Evolutionary conservation across 2,888 invertebrate genomes (phyloP), one percentile per base, ranked within the genome.

Genomic region (Chymomyza procnemis): DNA sequence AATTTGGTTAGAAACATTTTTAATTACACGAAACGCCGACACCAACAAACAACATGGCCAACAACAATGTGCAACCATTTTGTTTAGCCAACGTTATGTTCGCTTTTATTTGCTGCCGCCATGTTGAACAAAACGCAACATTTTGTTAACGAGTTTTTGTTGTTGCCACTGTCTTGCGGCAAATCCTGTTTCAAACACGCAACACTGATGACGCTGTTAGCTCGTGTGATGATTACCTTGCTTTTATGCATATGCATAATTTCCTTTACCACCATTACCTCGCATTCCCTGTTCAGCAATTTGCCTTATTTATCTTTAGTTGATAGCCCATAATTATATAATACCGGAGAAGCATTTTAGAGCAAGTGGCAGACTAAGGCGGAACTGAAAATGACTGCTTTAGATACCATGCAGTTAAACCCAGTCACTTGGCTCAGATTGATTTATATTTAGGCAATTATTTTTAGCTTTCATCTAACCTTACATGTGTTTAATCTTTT

Each of bases 51-150:
- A 34, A 12, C 9, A 41, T 41, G 57, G 56, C 26, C 26, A 60
- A 56, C 59, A 59, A 72, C 73, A 75, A 76, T 74, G 71, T 81
- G 69, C 66, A 62, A 60, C 41, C 58, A 71, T 69, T 71, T 62
- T 66, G 55, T 69, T 63, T 67, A 62, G 16, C 21, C 62, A 56
- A 46, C 57, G 22, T 64, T 61, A 14, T 55, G 8, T 63, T 46
- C 18, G 64, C 52, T 16, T 18, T 52, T 19, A 52, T 52, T 52
- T n/a, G 52, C n/a, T 16, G 47, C 5, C 8, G 18, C 19, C 54
- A 21, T 18, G 30, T 57, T 2, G 57, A 69, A 73, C 73, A 74
- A 82, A 79, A 76, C 71, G 83, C 67, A 71, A 77, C 75, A 75
- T 76, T 74, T 74, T 67, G 67, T 68, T 57, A 61, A 58, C 63